phyloP scores from a whole-genome alignment of 2,888 invertebrate genomes.

The Pristionchus maxplancki region DNA sequence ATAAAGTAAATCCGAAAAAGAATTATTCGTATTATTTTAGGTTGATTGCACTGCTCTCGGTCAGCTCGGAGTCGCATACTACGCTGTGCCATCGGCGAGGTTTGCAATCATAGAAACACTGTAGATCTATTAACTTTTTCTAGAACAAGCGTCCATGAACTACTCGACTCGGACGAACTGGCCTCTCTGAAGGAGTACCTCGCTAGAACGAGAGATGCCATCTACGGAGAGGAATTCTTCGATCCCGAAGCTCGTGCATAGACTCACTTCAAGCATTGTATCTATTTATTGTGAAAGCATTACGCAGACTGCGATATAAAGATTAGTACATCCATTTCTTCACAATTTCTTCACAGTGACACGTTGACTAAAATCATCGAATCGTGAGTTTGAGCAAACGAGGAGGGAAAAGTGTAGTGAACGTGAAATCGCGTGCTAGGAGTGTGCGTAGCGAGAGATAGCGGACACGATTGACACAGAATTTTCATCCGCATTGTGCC shows the following conservation, averaged over 20 bases:
- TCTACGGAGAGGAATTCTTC: conserved; percentile 18
- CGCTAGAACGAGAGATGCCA: neutral
- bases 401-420: neutral
- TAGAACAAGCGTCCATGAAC: neutral
- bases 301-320: neutral
- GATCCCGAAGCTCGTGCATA: neutral
- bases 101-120: neutral
- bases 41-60: conserved; percentile 41
- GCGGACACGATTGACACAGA: neutral
- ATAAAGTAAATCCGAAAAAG: neutral
- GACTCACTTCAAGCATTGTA: neutral
- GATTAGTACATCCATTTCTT: too few species aligned
- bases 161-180: neutral
- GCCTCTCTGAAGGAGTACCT: neutral
- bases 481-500: neutral
- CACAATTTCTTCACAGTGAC: neutral
- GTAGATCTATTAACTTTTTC: neutral
- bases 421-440: neutral
- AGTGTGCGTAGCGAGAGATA: neutral
- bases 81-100: neutral
- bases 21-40: neutral
- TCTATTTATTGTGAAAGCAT: neutral
- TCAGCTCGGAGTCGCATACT: neutral
- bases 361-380: neutral
- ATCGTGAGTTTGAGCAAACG: neutral